Percentiles rank a stretch among this genome's conserved stretches.
phyloP scores from a whole-genome alignment of 2,888 invertebrate species.

The Athripsodes cinereus region DNA sequence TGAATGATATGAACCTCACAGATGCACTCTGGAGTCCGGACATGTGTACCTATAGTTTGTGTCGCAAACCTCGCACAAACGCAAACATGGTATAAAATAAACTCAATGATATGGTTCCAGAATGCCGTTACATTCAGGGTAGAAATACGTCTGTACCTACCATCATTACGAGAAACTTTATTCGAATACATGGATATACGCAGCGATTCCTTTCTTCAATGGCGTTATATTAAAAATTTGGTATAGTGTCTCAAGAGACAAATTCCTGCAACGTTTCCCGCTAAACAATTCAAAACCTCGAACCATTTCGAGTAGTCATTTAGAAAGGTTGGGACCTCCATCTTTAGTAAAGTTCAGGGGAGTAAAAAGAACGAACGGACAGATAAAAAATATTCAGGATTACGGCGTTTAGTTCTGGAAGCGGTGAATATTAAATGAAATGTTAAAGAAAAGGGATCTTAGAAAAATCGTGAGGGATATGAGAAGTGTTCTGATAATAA shows the following conservation, averaged over 20 bases:
- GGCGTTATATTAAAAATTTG: conserved; percentile 20
- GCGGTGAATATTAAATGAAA: conserved; percentile 1
- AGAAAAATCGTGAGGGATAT: neutral
- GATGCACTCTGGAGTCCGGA: too few relatives aligned
- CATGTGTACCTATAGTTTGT: too few relatives aligned
- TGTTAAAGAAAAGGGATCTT: neutral
- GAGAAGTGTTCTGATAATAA: too few relatives aligned
- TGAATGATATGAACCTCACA: too few relatives aligned
- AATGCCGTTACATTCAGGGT: too few relatives aligned
- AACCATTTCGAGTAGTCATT: neutral
- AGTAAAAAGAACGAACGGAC: neutral
- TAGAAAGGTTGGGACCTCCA: neutral
- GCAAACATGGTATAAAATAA: too few relatives aligned
- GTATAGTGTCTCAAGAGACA: conserved; percentile 18
- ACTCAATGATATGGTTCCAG: too few relatives aligned
- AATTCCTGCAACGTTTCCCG: conserved; percentile 20
- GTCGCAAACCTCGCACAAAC: too few relatives aligned
- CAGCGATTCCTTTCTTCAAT: conserved; percentile 6
- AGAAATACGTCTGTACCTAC: too few relatives aligned
- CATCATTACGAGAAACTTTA: too few relatives aligned
- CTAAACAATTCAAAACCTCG: conserved; percentile 21
- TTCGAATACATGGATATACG: neutral
- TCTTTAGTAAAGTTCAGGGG: neutral
- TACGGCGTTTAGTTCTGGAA: neutral
- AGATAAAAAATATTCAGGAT: conserved; percentile 1